A percentile compares a stretch with the other conserved stretches of the same genome.
phyloP scores from a whole-genome alignment of 2,113 vertebrate species.

The Zosterops hypoxanthus region DNA sequence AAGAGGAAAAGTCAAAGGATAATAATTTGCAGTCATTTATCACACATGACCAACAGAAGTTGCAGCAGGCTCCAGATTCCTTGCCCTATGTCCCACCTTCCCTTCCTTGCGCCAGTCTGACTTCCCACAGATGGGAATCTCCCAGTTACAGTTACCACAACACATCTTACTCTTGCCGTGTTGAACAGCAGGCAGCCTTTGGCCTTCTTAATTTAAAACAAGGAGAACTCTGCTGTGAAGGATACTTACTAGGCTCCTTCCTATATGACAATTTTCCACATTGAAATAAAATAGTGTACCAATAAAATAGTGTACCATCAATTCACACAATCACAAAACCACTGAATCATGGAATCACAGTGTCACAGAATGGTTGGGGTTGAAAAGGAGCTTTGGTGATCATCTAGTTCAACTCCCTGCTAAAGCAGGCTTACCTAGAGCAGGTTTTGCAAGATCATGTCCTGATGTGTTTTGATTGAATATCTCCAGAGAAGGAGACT shows the following conservation, averaged over 20 bases:
- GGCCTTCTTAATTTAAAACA: not conserved
- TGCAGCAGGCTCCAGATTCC: not conserved
- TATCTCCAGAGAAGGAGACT: not conserved
- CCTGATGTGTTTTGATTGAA: not conserved
- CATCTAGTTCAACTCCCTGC: not conserved
- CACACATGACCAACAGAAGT: not conserved
- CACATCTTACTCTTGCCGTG: fast-evolving
- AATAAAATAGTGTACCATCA: not conserved
- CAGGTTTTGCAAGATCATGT: not conserved
- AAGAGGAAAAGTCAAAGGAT: not conserved
- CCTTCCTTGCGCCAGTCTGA: not conserved
- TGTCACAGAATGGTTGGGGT: not conserved
- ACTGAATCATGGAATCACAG: not conserved
- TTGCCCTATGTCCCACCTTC: not conserved
- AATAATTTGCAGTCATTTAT: not conserved
- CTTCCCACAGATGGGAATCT: not conserved
- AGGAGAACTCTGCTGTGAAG: not conserved
- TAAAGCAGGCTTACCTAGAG: not conserved
- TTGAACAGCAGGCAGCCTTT: not conserved
- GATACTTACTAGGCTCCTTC: not conserved
- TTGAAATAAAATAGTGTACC: not conserved
- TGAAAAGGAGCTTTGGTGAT: not conserved
- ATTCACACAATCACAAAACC: not conserved
- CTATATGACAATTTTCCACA: not conserved
- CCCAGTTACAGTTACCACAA: not conserved